Evolutionary conservation across 2,888 invertebrate genomes (phyloP).

Genomic region (Sepioteuthis lessoniana): DNA sequence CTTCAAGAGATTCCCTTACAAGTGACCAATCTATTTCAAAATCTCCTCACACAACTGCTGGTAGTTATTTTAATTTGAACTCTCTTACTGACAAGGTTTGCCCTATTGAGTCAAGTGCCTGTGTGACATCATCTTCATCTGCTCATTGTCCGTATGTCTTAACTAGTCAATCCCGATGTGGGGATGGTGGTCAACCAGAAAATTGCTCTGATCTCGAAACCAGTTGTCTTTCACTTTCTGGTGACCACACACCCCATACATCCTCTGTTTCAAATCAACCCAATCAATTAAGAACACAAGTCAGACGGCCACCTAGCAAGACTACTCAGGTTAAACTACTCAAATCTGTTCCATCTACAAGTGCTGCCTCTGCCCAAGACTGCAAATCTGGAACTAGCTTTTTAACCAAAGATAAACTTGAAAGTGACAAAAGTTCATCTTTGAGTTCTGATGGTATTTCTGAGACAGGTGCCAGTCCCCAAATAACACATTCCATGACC

Average conservation of each 20-base stretch:
- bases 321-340: background rate
- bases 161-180: background rate
- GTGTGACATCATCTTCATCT: constrained; percentile 20
- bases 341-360: background rate
- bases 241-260: constrained; percentile 54
- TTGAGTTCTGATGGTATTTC: background rate
- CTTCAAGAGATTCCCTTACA: background rate
- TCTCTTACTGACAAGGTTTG: background rate
- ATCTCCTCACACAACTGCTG: background rate
- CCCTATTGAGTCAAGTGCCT: constrained; percentile 33
- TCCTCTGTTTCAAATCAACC: constrained; percentile 39
- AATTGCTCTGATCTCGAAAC: background rate
- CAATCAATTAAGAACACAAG: background rate
- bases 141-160: background rate
- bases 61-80: background rate
- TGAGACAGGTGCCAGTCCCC: background rate
- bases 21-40: background rate
- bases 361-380: background rate
- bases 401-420: background rate
- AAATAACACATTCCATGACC: constrained; percentile 42
- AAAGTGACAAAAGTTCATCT: background rate
- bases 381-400: background rate
- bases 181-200: background rate
- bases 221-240: background rate
- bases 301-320: background rate